Conservation (phyloP, 2,888 invertebrate genomes). For the Ramazzottius varieornatus region DNA sequence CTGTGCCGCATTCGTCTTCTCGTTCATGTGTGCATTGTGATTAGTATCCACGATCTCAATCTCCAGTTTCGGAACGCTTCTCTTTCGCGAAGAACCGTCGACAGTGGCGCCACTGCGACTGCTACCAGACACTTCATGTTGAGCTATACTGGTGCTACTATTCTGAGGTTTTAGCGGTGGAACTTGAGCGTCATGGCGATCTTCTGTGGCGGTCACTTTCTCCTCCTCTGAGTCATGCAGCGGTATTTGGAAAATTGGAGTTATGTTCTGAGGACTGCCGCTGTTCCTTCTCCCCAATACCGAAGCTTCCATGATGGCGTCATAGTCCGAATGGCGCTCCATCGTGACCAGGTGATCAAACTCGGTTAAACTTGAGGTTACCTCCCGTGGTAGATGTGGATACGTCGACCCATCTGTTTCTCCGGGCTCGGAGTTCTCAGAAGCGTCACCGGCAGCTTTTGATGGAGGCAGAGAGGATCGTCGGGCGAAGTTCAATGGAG, state of each 20-base stretch:
- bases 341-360: background rate
- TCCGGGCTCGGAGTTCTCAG: background rate
- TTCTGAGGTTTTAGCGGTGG: no score
- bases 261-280: no score
- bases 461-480: background rate
- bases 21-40: no score
- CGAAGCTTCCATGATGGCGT: background rate
- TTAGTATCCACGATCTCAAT: no score
- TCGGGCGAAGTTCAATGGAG: background rate
- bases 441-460: background rate
- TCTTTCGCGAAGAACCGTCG: no score
- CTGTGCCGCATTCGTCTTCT: background rate
- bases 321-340: background rate
- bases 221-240: background rate
- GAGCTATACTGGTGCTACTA: no score
- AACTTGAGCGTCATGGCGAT: no score
- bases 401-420: background rate
- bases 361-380: background rate
- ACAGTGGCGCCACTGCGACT: no score
- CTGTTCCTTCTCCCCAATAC: background rate
- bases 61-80: no score
- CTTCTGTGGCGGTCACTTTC: background rate
- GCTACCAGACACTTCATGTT: no score
- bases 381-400: background rate
- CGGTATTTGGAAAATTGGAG: background rate